Base-by-base conservation (phyloP, 2,888 invertebrate genomes). In the Tetanocera ferruginea region DNA sequence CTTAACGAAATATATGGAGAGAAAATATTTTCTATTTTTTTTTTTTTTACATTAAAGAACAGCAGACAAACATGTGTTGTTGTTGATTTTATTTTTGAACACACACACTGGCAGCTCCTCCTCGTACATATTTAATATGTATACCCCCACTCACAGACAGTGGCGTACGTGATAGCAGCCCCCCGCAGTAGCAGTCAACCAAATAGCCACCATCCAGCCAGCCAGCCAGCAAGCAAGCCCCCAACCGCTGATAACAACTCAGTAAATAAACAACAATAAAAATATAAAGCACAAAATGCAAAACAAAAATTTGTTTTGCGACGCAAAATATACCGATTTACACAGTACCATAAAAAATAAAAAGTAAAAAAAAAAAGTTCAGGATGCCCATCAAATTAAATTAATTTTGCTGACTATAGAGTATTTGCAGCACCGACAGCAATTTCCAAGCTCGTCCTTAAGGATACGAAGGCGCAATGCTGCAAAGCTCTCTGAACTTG, bases 51-150 rank as follows among this genome's bases (percentile, higher is more conserved):
- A 43, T 14, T 43, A 25, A 23, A 62, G n/a, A 28, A 66, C 19
- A n/a, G 64, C 64, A 66, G 64, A 66, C 64, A 66, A 66, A 66
- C 64, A 66, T 66, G 64, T 66, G 64, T 66, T 66, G 25, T 66
- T 66, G 4, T 66, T 37, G 31, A 31, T 34, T 28, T 31, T 66
- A 31, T 66, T n/a, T 34, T 66, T 28, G 31, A n/a, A 34, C 64
- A 37, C 31, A 66, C 64, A 66, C 17, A 31, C 19, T 3, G 4
- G 6, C 4, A 51, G n/a, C 11, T 19, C n/a, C 52, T 19, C 1
- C 23, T 19, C 23, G 8, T 55, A 23, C 23, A 55, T 55, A 19
- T 2, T 1, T 19, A 55, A 19, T 55, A 19, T 19, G 23, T 55
- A 55, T 55, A 43, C 43, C 60, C 60, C 11, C 60, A 60, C 60